These are phyloP conservation scores for Microcebus lehilahytsara DNA, from an alignment of 2,113 vertebrate species.

Conservation along the genomic window DNA sequence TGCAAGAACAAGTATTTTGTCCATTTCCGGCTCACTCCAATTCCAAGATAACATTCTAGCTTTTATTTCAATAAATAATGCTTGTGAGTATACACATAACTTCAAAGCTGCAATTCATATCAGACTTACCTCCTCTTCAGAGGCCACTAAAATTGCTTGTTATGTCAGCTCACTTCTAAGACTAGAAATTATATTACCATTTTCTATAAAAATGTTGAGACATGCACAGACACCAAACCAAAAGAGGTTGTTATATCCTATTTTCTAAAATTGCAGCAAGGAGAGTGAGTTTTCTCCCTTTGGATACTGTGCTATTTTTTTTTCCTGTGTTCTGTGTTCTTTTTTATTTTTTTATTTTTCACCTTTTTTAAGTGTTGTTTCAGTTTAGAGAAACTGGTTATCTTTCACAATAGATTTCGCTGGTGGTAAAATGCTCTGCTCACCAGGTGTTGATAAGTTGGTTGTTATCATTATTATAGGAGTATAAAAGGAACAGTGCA, in stretches of 20 bases:
- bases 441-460: constrained; percentile 39
- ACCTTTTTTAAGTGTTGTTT: constrained; percentile 27
- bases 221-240: neutral
- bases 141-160: constrained; percentile 56
- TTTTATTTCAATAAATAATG: constrained; percentile 17
- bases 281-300: neutral
- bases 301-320: neutral
- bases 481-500: constrained; percentile 19
- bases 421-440: constrained; percentile 13
- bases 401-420: constrained; percentile 55
- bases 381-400: constrained; percentile 40
- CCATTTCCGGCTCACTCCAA: constrained; percentile 19
- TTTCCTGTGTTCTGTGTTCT: neutral
- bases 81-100: neutral
- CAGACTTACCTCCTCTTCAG: neutral
- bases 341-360: neutral
- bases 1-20: constrained; percentile 39
- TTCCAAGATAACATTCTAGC: neutral
- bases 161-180: constrained; percentile 28
- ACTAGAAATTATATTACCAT: constrained; percentile 45
- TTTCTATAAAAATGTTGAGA: constrained; percentile 76
- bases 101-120: constrained; percentile 46
- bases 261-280: constrained; percentile 69
- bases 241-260: constrained; percentile 59
- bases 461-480: constrained; percentile 44